Evolutionary conservation across 2,797 vertebrate species (phyloP), one percentile per base, ranked within the genome.

Genomic region (Clarias platycephalus): DNA sequence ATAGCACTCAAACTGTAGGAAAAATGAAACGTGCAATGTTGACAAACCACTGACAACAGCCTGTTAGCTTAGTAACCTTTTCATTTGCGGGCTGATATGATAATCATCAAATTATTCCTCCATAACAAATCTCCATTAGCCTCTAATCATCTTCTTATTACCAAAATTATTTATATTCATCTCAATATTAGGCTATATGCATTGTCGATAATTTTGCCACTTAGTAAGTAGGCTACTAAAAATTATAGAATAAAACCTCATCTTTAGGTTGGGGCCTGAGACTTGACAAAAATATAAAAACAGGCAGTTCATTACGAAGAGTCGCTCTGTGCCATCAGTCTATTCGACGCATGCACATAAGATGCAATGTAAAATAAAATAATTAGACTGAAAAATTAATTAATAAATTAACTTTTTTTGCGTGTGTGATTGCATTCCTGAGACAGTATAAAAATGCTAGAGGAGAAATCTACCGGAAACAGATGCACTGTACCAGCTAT

Each of bases 1-100:
- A 88, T 84, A 86, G 79, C 58, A 80, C 68, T 66, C 84, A 87
- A 87, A 88, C 75, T 78, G 80, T 7, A 83, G 77, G 70, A 75
- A 57, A 49, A 86, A 84, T 72, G 71, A 82, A 87, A 82, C 63
- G 74, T 80, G 80, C 62, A 77, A 64, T 83, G 80, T 53, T 85
- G 71, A 83, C 81, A 86, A 84, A 86, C 70, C 62, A 70, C 60
- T 63, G 84, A 80, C 76, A 81, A 49, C 64, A 57, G 49, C 66
- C 67, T 60, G 80, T 71, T 85, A 70, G 80, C 4, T 81, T 67
- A 83, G 68, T 81, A 78, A 57, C 60, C 66, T 87, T 60, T 85
- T 74, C 68, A 82, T 75, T 68, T 67, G 58, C 26, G 40, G 55
- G 12, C 78, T 34, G 78, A 68, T 84, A 78, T 80, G 31, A 74